Base-by-base conservation (phyloP, 1,140 invertebrate species). In the Drosophila asahinai region DNA sequence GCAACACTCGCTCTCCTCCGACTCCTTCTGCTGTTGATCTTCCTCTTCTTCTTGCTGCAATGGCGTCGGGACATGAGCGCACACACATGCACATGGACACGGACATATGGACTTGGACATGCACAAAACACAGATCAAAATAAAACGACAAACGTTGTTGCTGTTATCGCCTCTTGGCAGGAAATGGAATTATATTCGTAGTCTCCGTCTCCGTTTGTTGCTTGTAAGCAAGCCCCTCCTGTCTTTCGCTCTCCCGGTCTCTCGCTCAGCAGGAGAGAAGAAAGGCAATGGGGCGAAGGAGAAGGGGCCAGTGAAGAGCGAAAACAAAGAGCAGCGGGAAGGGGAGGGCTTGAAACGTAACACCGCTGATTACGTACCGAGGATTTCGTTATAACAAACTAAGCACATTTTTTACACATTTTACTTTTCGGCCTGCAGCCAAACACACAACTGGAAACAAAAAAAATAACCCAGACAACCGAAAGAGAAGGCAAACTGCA, bases 111-210 rank as follows among this genome's bases (percentile, higher is more conserved):
- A 40, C 36, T 57, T 59, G 71, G 57, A 59, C 57, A 59, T 59
- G 57, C 15, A 54, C 40, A 68, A 68, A 54, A 71, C 62, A 71
- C 67, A 71, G 67, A 71, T 71, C 67, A 71, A 71, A 71, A 71
- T 71, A 71, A 71, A 71, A 71, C 52, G 57, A 66, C 68, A 47
- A 57, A 70, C 71, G 79, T 59, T 65, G 81, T 81, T 89, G 83
- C 86, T 86, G 83, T 86, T 86, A 87, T 87, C 86, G 84, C 84
- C 86, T 57, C 54, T 87, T 87, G 84, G 86, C 84, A 87, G 84
- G 84, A 87, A 87, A 87, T 87, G 84, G 81, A 87, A 87, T 87
- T 87, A 89, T 87, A 89, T 87, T 89, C 84, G 84, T 81, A 77
- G 75, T 78, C 75, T 75, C 65, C 65, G 64, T 60, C 75, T 75